phyloP scores from a whole-genome alignment of 2,888 invertebrate species.

The Acleris emargana region DNA sequence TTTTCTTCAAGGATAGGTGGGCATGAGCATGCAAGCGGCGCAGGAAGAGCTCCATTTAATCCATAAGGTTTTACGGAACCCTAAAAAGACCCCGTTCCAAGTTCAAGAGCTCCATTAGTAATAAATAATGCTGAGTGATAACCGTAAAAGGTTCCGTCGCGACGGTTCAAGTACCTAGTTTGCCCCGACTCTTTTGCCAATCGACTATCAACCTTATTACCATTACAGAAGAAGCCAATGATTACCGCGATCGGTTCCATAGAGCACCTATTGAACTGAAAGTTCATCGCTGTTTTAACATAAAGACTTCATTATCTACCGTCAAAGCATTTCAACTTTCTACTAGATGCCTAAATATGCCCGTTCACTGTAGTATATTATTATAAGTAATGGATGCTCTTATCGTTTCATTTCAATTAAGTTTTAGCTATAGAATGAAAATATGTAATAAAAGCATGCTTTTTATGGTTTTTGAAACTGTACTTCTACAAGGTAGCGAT shows the following conservation, averaged over 20 bases:
- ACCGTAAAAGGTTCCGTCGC: constrained; percentile 73
- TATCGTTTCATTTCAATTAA: constrained; percentile 6
- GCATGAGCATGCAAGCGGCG: too few relatives aligned
- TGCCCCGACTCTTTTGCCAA: background rate
- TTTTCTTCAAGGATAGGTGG: too few relatives aligned
- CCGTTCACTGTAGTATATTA: background rate
- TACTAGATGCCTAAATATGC: constrained; percentile 25
- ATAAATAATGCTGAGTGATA: constrained; percentile 75
- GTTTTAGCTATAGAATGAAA: background rate
- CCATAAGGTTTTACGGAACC: too few relatives aligned
- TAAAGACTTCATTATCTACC: constrained; percentile 37
- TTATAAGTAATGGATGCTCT: background rate
- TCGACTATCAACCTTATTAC: constrained; percentile 13
- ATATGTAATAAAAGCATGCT: too few relatives aligned
- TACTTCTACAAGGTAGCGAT: too few relatives aligned
- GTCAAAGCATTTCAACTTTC: constrained; percentile 34
- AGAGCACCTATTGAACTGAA: constrained; percentile 49
- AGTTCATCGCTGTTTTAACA: constrained; percentile 55
- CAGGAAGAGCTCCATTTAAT: too few relatives aligned
- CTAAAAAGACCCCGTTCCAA: constrained; percentile 24
- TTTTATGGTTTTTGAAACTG: too few relatives aligned
- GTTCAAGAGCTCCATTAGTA: constrained; percentile 61
- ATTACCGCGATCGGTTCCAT: constrained; percentile 3
- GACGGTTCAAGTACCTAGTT: constrained; percentile 55
- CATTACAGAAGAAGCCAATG: constrained; percentile 1